A percentile compares a stretch with the other conserved stretches of the same genome.
These are phyloP conservation scores for Papilio polyxenes DNA, from an alignment of 1,140 invertebrate species.

Conservation along the genomic window DNA sequence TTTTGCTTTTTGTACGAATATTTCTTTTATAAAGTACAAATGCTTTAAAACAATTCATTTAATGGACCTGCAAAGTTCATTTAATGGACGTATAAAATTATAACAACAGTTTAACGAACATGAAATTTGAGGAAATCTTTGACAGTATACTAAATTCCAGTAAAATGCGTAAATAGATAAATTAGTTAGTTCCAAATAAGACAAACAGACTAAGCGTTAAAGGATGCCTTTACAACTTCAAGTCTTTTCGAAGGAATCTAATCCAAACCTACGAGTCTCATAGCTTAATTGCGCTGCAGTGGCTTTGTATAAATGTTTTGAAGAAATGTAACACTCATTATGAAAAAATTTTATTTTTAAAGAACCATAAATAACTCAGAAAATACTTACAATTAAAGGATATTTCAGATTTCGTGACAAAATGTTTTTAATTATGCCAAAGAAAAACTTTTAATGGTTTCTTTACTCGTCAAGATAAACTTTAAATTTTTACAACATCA, in stretches of 20 bases:
- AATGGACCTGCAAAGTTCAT: no score
- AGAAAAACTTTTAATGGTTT: not conserved
- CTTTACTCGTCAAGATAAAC: not conserved
- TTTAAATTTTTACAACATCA: not conserved
- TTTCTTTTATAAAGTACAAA: not conserved
- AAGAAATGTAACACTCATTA: not conserved
- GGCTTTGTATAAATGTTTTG: not conserved
- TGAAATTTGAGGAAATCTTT: no score
- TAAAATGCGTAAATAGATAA: no score
- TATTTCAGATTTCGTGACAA: constrained; percentile 5
- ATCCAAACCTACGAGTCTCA: not conserved
- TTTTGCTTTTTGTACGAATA: not conserved
- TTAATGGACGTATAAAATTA: no score
- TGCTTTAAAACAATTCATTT: not conserved
- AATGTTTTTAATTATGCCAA: constrained; percentile 11
- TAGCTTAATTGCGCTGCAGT: not conserved
- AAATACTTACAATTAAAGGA: constrained; percentile 3
- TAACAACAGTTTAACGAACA: no score
- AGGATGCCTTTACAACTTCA: no score
- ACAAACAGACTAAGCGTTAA: no score
- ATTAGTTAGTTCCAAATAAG: no score
- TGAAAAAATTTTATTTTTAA: not conserved
- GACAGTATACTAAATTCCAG: no score
- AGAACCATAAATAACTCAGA: not conserved
- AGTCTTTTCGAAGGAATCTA: not conserved